Evolutionary conservation across 1,140 invertebrate species (phyloP).

Genomic region (Pachyrhynchus sulphureomaculatus): DNA sequence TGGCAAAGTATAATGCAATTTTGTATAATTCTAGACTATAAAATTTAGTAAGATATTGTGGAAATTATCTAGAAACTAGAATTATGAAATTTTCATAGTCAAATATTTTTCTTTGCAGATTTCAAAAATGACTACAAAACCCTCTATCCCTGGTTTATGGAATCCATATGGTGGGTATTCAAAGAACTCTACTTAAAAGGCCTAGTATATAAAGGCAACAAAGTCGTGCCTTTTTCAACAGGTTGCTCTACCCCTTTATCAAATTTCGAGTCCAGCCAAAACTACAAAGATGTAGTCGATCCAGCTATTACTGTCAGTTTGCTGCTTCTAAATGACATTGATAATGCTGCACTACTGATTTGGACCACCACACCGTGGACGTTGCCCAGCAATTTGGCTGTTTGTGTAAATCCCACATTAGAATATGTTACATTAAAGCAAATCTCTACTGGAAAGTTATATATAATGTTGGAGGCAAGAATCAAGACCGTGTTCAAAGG

Average conservation of each 20-base stretch:
- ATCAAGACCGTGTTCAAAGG: conserved; percentile 75
- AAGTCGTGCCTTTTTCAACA: conserved; percentile 99
- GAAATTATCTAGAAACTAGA: too few species aligned
- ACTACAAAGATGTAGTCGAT: conserved; percentile 98
- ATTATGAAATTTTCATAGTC: too few species aligned
- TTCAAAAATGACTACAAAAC: conserved; percentile 99
- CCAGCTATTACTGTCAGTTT: conserved; percentile 90
- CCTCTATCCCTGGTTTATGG: conserved; percentile 98
- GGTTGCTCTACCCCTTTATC: conserved; percentile 96
- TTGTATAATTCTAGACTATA: too few species aligned
- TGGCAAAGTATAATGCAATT: too few species aligned
- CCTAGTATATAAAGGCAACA: conserved; percentile 94
- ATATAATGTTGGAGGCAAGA: conserved; percentile 87
- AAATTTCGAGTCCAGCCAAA: conserved; percentile 98
- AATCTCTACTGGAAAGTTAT: conserved; percentile 67
- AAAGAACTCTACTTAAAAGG: conserved; percentile 94
- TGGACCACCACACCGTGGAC: conserved; percentile 99
- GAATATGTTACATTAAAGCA: conserved; percentile 84
- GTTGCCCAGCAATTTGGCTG: conserved; percentile 90
- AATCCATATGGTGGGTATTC: conserved; percentile 99
- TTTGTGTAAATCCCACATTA: conserved; percentile 90
- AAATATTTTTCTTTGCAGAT: conserved; percentile 56
- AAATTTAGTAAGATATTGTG: too few species aligned
- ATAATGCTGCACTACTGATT: conserved; percentile 72
- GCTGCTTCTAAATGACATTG: conserved; percentile 70